Evolutionary conservation across 2,888 invertebrate species (phyloP).

Genomic region (Pollenia labialis): DNA sequence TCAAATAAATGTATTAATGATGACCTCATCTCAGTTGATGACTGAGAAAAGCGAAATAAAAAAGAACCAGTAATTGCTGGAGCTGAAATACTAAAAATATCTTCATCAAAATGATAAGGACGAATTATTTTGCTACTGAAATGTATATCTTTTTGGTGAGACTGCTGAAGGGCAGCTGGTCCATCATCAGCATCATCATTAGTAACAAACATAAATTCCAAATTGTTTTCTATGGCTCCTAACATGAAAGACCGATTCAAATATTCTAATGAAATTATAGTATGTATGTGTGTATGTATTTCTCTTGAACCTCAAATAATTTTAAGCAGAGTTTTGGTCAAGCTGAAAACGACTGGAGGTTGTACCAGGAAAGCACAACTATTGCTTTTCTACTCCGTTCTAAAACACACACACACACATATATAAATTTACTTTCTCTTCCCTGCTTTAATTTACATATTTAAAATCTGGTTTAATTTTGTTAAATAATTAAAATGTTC

Average conservation of each 20-base stretch:
- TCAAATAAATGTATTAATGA: too few species aligned
- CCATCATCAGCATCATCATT: not conserved
- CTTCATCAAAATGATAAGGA: too few species aligned
- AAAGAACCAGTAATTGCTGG: too few species aligned
- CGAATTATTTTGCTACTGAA: too few species aligned
- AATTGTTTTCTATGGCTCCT: not conserved
- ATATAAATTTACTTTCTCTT: not conserved
- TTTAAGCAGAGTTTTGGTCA: not conserved
- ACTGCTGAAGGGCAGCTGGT: too few species aligned
- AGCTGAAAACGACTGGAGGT: not conserved
- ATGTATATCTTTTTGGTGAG: too few species aligned
- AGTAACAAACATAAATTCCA: not conserved
- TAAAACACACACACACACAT: not conserved
- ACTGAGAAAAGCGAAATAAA: too few species aligned
- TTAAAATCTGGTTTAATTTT: constrained; percentile 52
- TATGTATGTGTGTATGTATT: too few species aligned
- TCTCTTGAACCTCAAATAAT: not conserved
- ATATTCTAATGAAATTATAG: not conserved
- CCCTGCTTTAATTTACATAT: constrained; percentile 29
- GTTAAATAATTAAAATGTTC: constrained; percentile 65
- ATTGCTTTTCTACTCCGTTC: constrained; percentile 1
- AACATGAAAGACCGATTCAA: not conserved
- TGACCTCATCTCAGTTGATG: too few species aligned
- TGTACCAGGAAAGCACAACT: not conserved
- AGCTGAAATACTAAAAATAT: too few species aligned